Evolutionary conservation across 2,113 vertebrate genomes (phyloP).

Genomic region (Erythrolamprus reginae): DNA sequence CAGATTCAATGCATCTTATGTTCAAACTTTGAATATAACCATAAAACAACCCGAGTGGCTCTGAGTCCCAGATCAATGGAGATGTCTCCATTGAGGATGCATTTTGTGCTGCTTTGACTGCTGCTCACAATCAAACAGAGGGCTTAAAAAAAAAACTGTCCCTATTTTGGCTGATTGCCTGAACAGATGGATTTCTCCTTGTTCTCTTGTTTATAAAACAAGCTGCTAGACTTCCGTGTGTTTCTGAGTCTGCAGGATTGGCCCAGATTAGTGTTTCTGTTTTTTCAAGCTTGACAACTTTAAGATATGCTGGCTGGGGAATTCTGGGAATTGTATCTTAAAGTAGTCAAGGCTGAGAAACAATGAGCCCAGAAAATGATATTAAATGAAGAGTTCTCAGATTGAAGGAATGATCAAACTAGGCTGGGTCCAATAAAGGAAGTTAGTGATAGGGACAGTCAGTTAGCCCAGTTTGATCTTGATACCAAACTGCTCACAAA

Average conservation of each 20-base stretch:
- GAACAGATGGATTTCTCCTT: slow-evolving; percentile 9
- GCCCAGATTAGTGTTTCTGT: neutral
- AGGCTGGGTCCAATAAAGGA: neutral
- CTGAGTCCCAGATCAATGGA: slow-evolving; percentile 45
- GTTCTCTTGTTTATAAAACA: neutral
- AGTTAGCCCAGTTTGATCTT: neutral
- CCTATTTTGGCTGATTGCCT: slow-evolving; percentile 46
- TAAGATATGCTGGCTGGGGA: neutral
- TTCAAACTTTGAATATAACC: neutral
- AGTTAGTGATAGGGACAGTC: neutral
- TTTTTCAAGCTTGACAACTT: neutral
- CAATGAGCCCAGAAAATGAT: neutral
- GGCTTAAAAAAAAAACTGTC: slow-evolving; percentile 47
- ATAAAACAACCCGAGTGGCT: neutral
- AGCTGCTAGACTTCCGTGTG: neutral
- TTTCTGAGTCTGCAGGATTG: neutral
- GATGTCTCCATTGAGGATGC: slow-evolving; percentile 55
- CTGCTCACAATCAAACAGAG: slow-evolving; percentile 52
- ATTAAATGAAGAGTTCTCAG: neutral
- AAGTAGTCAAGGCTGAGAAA: neutral
- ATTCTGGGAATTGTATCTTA: neutral
- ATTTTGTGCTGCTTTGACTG: slow-evolving; percentile 40
- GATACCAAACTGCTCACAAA: neutral
- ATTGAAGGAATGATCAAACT: neutral
- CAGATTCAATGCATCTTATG: neutral